Evolutionary conservation across 2,113 vertebrate genomes (phyloP), one percentile per base, ranked within the genome.

Genomic region (Atrichornis clamosus): DNA sequence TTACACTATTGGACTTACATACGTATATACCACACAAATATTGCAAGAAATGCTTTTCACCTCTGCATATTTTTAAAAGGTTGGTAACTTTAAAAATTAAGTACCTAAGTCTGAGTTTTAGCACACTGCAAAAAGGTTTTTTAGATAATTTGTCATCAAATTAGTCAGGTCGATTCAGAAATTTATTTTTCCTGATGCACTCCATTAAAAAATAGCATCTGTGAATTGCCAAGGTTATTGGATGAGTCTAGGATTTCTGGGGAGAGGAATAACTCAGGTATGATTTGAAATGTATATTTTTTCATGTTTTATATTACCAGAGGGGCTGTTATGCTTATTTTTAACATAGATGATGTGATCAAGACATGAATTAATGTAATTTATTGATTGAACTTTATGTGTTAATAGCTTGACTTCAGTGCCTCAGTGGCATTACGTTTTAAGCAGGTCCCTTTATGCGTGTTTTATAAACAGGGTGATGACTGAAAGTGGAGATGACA

Each of bases 401-500:
- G 41, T 67, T 94, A 87, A 74, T 89, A 81, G 27, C 46, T 90
- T 91, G 64, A 77, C 46, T 87, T 91, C 73, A 73, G 10, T 85
- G 52, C 46, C 56, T 81, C 35, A 50, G 35, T 53, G 35, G 50
- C 46, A 49, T 30, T 68, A 49, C 22, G 44, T 68, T 91, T 92
- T 72, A 84, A 88, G 18, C 74, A 70, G 70, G 64, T 69, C 55
- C 20, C 50, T 88, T 83, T 58, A 52, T 91, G 53, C 87, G 67
- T 19, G 87, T 94, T 94, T 96, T 96, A 69, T 55, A 80, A 96
- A 86, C 75, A 90, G 74, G 82, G 83, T 79, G 69, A 86, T 89
- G 93, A 92, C 93, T 92, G 88, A 87, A 96, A 95, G 84, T 85
- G 65, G 44, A 81, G 64, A 65, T 89, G 93, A 89, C 84, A 87